Percentiles rank a stretch among this genome's conserved stretches.
Conservation (phyloP, 2,888 invertebrate species). For the Hipparchia sbordonii region DNA sequence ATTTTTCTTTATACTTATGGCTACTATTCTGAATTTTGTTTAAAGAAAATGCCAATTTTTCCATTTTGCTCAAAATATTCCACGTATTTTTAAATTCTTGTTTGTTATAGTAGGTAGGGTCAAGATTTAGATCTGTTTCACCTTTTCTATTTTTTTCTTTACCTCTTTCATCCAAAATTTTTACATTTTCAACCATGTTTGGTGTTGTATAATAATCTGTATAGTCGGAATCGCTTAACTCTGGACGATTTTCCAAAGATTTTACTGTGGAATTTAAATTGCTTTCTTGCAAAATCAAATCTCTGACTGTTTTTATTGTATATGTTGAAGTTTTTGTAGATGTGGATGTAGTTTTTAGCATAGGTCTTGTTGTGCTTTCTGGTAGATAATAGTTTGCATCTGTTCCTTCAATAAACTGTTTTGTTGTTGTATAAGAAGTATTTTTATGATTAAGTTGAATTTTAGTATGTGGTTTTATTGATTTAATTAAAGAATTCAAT, state of each 20-base stretch:
- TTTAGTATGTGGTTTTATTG: slow-evolving; percentile 31
- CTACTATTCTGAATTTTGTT: slow-evolving; percentile 26
- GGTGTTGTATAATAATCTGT: slow-evolving; percentile 31
- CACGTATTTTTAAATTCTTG: slow-evolving; percentile 16
- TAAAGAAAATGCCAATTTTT: slow-evolving; percentile 18
- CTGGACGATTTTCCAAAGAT: slow-evolving; percentile 5
- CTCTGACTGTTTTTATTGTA: slow-evolving; percentile 11
- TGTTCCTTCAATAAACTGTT: slow-evolving; percentile 23
- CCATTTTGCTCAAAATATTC: slow-evolving; percentile 28
- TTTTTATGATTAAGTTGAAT: slow-evolving; percentile 9
- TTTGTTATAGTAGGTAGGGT: not conserved
- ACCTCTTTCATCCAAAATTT: slow-evolving; percentile 33
- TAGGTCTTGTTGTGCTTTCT: slow-evolving; percentile 15
- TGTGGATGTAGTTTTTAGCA: slow-evolving; percentile 9
- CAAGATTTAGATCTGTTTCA: not conserved
- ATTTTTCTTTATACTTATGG: not conserved
- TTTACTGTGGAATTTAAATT: not conserved
- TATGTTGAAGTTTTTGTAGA: slow-evolving; percentile 6
- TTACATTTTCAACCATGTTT: slow-evolving; percentile 33
- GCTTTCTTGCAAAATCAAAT: slow-evolving; percentile 14
- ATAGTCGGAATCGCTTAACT: slow-evolving; percentile 12
- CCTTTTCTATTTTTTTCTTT: not conserved
- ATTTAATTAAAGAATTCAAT: slow-evolving; percentile 27
- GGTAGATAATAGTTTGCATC: slow-evolving; percentile 12
- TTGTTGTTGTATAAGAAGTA: slow-evolving; percentile 1